Evolutionary conservation across 2,113 vertebrate genomes (phyloP).

Genomic region (Camelus dromedarius): DNA sequence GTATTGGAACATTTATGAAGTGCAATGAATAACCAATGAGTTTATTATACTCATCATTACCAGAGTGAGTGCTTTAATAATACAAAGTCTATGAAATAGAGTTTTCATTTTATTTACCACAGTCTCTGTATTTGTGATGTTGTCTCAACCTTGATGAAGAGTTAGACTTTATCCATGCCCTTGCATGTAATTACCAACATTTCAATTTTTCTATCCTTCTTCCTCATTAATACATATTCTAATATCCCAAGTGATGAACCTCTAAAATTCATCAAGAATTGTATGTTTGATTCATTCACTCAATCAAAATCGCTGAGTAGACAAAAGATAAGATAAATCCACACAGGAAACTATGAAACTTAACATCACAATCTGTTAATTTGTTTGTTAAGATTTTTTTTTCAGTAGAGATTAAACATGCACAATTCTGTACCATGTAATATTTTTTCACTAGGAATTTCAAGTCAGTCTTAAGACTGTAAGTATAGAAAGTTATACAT

Average conservation of each 20-base stretch:
- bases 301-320: neutral
- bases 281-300: neutral
- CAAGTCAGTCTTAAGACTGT: neutral
- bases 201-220: neutral
- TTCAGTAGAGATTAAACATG: neutral
- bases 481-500: neutral
- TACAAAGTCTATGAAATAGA: neutral
- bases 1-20: neutral
- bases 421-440: neutral
- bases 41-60: neutral
- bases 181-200: neutral
- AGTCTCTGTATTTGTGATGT: neutral
- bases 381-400: neutral
- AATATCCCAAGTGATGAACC: neutral
- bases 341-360: neutral
- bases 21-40: conserved; percentile 11
- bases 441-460: neutral
- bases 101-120: neutral
- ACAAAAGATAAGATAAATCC: neutral
- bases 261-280: neutral
- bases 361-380: neutral
- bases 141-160: neutral
- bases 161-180: neutral
- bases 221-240: neutral
- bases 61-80: neutral